Evolutionary conservation across 2,888 invertebrate genomes (phyloP).

Genomic region (Chaitophorus viminalis): DNA sequence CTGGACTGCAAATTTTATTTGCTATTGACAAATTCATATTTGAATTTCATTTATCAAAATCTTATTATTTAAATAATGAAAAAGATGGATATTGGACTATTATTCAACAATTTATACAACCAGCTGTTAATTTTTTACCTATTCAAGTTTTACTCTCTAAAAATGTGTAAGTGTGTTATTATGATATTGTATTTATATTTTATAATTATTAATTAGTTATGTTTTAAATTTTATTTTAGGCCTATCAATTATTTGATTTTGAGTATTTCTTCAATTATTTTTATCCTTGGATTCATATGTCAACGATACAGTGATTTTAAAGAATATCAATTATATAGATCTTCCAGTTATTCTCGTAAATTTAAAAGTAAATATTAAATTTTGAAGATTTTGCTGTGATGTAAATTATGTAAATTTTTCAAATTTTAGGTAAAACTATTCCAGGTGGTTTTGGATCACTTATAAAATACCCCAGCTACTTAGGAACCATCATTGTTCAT

Average conservation of each 20-base stretch:
- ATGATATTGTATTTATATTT: not conserved
- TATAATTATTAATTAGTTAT: not conserved
- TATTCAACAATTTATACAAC: conserved; percentile 48
- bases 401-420: not conserved
- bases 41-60: conserved; percentile 32
- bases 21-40: conserved; percentile 34
- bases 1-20: conserved; percentile 50
- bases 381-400: not conserved
- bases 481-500: conserved; percentile 28
- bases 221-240: conserved; percentile 29
- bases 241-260: conserved; percentile 34
- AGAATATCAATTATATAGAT: conserved; percentile 1
- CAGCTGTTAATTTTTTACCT: conserved; percentile 37
- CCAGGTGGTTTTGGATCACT: not conserved
- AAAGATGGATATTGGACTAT: conserved; percentile 47
- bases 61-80: conserved; percentile 48
- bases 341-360: not conserved
- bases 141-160: conserved; percentile 43
- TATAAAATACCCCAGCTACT: conserved; percentile 30
- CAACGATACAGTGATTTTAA: conserved; percentile 28
- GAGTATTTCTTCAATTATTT: conserved; percentile 17
- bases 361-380: conserved; percentile 10
- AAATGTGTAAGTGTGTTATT: conserved; percentile 31
- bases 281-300: not conserved
- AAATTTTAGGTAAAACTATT: not conserved